Percentiles rank a stretch among this genome's conserved stretches.
phyloP scores from a whole-genome alignment of 2,797 vertebrate species.

The Pangasius krempfi region DNA sequence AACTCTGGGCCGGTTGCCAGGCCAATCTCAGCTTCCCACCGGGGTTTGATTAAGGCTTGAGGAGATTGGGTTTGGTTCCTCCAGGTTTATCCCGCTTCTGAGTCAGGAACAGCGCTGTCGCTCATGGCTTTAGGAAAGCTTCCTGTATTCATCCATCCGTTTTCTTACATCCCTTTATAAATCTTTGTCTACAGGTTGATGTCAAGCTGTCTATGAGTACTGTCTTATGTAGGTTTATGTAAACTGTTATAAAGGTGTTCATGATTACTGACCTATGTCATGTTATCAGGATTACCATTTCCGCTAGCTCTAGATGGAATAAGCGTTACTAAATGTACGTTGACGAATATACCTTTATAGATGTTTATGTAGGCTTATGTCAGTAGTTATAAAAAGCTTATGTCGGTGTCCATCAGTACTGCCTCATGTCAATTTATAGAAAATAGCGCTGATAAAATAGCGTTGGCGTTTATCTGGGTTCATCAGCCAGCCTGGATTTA shows the following conservation, averaged over 20 bases:
- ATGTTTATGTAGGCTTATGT: background rate
- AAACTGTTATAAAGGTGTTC: background rate
- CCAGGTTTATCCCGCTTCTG: slow-evolving; percentile 32
- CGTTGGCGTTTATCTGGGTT: background rate
- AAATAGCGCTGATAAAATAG: background rate
- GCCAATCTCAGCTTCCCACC: slow-evolving; percentile 40
- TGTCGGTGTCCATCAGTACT: background rate
- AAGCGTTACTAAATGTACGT: background rate
- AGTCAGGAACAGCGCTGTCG: background rate
- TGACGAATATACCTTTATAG: no score
- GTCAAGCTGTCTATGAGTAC: background rate
- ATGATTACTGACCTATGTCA: background rate
- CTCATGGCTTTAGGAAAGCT: background rate
- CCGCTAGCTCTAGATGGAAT: background rate
- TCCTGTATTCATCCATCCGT: background rate
- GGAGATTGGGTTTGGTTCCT: slow-evolving; percentile 29
- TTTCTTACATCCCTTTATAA: background rate
- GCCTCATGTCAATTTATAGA: background rate
- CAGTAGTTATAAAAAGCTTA: background rate
- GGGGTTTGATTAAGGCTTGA: slow-evolving; percentile 48
- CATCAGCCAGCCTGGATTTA: background rate
- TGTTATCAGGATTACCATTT: background rate
- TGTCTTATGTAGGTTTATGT: background rate
- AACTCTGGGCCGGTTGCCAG: slow-evolving; percentile 41
- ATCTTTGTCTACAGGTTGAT: no score